phyloP scores from a whole-genome alignment of 2,888 invertebrate genomes.

The Sicus ferrugineus region DNA sequence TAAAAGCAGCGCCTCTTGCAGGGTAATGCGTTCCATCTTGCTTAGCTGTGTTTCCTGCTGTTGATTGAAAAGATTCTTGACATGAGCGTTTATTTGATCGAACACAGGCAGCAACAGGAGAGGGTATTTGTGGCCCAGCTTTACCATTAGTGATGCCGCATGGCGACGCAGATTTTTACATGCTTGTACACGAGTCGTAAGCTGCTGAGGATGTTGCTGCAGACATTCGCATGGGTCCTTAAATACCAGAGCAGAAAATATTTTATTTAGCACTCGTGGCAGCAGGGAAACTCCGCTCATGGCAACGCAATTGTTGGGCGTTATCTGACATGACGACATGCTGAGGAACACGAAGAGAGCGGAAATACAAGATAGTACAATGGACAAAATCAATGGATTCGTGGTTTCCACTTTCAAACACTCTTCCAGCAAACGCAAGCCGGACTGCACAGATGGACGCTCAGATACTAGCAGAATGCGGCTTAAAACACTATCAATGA shows the following conservation, averaged over 20 bases:
- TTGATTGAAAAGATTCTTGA: constrained; percentile 75
- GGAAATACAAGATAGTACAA: constrained; percentile 89
- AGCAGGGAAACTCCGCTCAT: constrained; percentile 74
- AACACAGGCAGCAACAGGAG: constrained; percentile 85
- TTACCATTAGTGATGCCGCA: constrained; percentile 89
- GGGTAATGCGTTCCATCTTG: constrained; percentile 82
- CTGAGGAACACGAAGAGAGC: constrained; percentile 90
- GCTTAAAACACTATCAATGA: constrained; percentile 85
- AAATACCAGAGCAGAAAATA: constrained; percentile 84
- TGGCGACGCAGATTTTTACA: constrained; percentile 88
- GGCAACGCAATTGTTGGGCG: constrained; percentile 68
- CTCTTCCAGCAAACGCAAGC: constrained; percentile 78
- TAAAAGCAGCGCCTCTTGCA: constrained; percentile 80
- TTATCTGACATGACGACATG: constrained; percentile 83
- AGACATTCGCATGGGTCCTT: constrained; percentile 71
- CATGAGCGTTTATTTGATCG: constrained; percentile 81
- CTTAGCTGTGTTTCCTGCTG: constrained; percentile 71
- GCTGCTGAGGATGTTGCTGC: constrained; percentile 24
- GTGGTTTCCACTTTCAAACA: constrained; percentile 79
- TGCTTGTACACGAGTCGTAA: constrained; percentile 66
- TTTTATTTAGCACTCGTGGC: constrained; percentile 85
- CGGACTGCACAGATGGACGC: constrained; percentile 78
- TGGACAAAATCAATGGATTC: constrained; percentile 83
- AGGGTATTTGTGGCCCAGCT: constrained; percentile 88
- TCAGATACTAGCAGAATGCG: constrained; percentile 77